These are phyloP conservation scores for Sitobion miscanthi DNA, from an alignment of 1,140 invertebrate species.

Conservation along the genomic window DNA sequence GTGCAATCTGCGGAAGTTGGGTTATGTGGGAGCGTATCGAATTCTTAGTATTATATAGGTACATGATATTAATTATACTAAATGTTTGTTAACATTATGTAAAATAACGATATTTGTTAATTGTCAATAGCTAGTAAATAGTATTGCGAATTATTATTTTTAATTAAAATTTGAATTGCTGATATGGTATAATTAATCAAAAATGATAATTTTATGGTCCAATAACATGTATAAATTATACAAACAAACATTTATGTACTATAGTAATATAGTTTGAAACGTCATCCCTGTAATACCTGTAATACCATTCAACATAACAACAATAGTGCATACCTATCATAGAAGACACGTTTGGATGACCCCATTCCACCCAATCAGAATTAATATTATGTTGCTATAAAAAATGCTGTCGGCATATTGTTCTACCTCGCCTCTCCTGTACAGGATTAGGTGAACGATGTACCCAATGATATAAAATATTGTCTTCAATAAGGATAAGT, in stretches of 20 bases:
- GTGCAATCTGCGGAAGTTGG: no score
- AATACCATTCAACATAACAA: not conserved
- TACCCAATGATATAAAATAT: not conserved
- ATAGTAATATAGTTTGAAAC: not conserved
- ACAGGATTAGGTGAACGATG: not conserved
- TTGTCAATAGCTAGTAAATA: not conserved
- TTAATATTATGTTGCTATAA: not conserved
- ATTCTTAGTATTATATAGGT: not conserved
- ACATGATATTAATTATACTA: not conserved
- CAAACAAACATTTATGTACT: not conserved
- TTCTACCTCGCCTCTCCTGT: not conserved
- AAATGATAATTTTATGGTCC: not conserved
- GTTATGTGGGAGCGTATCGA: not conserved
- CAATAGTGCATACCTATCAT: not conserved
- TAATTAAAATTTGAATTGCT: conserved; percentile 8
- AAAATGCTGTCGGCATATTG: not conserved
- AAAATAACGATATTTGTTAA: not conserved
- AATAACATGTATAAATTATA: not conserved
- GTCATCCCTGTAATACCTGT: not conserved
- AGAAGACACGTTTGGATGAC: not conserved
- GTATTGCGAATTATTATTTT: not conserved
- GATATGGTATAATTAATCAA: not conserved
- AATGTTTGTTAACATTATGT: not conserved
- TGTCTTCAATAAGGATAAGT: no score
- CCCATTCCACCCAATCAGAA: not conserved